phyloP scores from a whole-genome alignment of 2,113 vertebrate genomes.

The Callorhinus ursinus region DNA sequence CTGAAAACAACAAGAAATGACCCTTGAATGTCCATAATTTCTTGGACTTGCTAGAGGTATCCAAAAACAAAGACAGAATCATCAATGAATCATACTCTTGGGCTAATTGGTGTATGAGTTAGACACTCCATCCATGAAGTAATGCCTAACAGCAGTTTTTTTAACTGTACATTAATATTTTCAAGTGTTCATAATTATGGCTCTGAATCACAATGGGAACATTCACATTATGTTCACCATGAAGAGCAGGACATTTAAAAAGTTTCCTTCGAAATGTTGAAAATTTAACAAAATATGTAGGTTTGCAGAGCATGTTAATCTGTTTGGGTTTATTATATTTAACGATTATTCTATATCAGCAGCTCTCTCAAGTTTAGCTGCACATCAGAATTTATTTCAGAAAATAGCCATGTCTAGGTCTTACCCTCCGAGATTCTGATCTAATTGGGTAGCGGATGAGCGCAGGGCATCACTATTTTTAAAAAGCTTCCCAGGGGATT shows the following conservation, averaged over 20 bases:
- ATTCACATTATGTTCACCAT: slow-evolving; percentile 31
- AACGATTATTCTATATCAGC: neutral
- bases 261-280: neutral
- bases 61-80: neutral
- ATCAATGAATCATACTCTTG: neutral
- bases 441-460: neutral
- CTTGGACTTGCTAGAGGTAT: neutral
- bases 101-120: neutral
- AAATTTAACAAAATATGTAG: neutral
- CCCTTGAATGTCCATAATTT: neutral
- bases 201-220: slow-evolving; percentile 9
- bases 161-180: slow-evolving; percentile 6
- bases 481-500: slow-evolving; percentile 17
- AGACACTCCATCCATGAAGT: neutral
- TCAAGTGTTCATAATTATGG: neutral
- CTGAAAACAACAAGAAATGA: slow-evolving; percentile 12
- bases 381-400: slow-evolving; percentile 13
- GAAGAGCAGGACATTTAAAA: slow-evolving; percentile 7
- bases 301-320: neutral
- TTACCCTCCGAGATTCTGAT: neutral
- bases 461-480: neutral
- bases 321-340: neutral
- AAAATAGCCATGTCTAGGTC: neutral
- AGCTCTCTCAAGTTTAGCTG: neutral
- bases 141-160: neutral